phyloP scores from a whole-genome alignment of 2,797 vertebrate genomes.

The Melanitta fusca region DNA sequence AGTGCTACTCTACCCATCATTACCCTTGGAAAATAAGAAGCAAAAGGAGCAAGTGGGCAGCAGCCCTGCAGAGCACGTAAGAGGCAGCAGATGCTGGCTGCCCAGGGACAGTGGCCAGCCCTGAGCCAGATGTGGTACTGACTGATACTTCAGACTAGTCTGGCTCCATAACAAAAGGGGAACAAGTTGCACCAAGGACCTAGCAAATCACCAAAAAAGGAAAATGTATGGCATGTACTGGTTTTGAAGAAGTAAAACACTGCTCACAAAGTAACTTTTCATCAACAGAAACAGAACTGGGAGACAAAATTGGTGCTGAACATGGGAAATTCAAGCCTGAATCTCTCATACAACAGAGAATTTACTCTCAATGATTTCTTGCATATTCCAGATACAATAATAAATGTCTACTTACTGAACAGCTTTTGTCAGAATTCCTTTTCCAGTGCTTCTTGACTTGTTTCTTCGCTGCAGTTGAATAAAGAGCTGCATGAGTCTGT shows the following conservation, averaged over 20 bases:
- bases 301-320: background rate
- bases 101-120: background rate
- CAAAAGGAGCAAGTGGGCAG: background rate
- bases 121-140: background rate
- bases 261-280: background rate
- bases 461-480: slow-evolving; percentile 88
- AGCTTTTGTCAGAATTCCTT: slow-evolving; percentile 87
- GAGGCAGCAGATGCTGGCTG: background rate
- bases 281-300: background rate
- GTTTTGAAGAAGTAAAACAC: background rate
- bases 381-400: background rate
- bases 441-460: slow-evolving; percentile 92
- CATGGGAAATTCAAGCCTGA: background rate
- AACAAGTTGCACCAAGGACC: background rate
- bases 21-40: background rate
- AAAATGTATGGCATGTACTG: background rate
- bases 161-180: background rate
- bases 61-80: background rate
- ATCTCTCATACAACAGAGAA: background rate
- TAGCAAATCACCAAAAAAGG: background rate
- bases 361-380: background rate
- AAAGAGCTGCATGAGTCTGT: slow-evolving; percentile 81
- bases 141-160: background rate
- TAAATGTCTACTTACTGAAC: slow-evolving; percentile 82
- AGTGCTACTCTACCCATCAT: background rate